Evolutionary conservation across 2,113 vertebrate genomes (phyloP).

Genomic region (Bujurquina vittata): DNA sequence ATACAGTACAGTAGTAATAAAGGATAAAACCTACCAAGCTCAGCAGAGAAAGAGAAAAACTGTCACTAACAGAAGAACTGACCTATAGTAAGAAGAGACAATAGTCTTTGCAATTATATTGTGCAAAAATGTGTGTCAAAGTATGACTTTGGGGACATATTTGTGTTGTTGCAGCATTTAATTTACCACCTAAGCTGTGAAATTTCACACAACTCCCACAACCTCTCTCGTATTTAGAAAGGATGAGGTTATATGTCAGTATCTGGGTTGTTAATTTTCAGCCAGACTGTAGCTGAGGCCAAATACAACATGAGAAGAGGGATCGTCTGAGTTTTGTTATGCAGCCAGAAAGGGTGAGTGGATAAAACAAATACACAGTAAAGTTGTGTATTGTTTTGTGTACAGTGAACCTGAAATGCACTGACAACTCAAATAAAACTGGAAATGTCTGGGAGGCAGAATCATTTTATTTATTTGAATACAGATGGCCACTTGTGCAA

Average conservation of each 20-base stretch:
- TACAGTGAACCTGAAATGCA: slow-evolving; percentile 4
- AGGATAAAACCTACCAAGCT: background rate
- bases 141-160: background rate
- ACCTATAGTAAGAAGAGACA: background rate
- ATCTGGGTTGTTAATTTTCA: slow-evolving; percentile 13
- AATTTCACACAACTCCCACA: slow-evolving; percentile 18
- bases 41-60: background rate
- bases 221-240: background rate
- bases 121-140: background rate
- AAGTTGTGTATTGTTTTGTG: background rate
- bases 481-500: background rate
- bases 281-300: slow-evolving; percentile 19
- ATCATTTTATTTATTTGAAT: background rate
- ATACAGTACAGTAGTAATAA: background rate
- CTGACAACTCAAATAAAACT: background rate
- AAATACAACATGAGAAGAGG: slow-evolving; percentile 24
- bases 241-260: background rate
- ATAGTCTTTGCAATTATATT: background rate
- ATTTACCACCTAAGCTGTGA: slow-evolving; percentile 5
- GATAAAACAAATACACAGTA: background rate
- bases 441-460: background rate
- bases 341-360: background rate
- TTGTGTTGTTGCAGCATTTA: background rate
- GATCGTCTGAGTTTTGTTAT: slow-evolving; percentile 26
- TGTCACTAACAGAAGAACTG: background rate